A percentile compares a stretch with the other conserved stretches of the same genome.
Conservation (phyloP, 2,113 vertebrate genomes). For the Rhagologus leucostigma region DNA sequence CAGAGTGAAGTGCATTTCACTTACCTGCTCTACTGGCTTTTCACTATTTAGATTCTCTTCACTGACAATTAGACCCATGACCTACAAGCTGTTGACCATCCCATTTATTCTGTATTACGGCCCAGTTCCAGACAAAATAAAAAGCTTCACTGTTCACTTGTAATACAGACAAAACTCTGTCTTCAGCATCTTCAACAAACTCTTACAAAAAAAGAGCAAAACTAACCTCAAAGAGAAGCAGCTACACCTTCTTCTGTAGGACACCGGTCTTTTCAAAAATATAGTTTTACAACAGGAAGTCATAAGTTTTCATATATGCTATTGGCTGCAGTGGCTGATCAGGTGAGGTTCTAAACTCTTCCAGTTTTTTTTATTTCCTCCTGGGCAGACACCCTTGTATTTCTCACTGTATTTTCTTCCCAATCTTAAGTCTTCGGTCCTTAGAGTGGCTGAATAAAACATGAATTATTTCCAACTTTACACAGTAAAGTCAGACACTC, state of each 20-base stretch:
- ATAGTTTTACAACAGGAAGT: not conserved
- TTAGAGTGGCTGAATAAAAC: not conserved
- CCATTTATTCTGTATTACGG: not conserved
- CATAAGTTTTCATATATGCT: not conserved
- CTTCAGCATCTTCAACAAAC: not conserved
- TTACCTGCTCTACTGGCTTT: not conserved
- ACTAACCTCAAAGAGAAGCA: not conserved
- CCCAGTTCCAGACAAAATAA: not conserved
- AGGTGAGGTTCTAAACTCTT: not conserved
- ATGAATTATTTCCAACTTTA: not conserved
- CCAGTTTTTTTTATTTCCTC: not conserved
- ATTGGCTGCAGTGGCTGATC: not conserved
- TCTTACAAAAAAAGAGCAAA: not conserved
- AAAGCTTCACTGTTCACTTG: not conserved
- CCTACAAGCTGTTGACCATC: not conserved
- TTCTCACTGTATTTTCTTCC: not conserved
- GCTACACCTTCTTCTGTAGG: not conserved
- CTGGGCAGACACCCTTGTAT: not conserved
- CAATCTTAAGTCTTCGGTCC: not conserved
- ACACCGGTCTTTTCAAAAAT: not conserved
- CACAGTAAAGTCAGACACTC: not conserved
- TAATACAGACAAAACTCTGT: not conserved
- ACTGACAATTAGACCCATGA: not conserved
- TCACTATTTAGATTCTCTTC: not conserved
- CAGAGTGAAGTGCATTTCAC: not conserved